Percentiles rank a stretch among this genome's conserved stretches.
Conservation (phyloP, 2,113 vertebrate genomes). For the Xenopus borealis region DNA sequence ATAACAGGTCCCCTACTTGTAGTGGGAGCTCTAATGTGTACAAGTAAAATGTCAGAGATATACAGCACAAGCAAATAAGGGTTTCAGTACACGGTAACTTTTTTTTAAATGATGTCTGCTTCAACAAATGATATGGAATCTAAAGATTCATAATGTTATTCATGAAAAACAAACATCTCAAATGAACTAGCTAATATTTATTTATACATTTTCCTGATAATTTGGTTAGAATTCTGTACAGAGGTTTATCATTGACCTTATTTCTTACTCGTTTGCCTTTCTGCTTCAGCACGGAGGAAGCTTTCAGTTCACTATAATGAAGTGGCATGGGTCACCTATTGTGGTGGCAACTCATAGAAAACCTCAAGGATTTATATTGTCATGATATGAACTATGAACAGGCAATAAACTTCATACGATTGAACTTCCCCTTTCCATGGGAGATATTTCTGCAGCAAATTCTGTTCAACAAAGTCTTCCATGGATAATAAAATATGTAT, state of each 20-base stretch:
- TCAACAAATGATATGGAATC: conserved; percentile 6
- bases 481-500: not conserved
- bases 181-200: conserved; percentile 24
- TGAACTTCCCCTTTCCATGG: not conserved
- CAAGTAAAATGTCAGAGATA: too few species aligned
- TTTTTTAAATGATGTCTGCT: not conserved
- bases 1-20: too few species aligned
- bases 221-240: conserved; percentile 29
- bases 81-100: too few species aligned
- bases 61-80: too few species aligned
- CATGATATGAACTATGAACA: not conserved
- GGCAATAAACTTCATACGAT: not conserved
- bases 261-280: conserved; percentile 13
- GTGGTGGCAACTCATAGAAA: not conserved
- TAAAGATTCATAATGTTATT: conserved; percentile 26
- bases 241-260: conserved; percentile 24
- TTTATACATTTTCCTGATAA: conserved; percentile 33
- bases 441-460: not conserved
- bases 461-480: not conserved
- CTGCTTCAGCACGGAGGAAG: conserved; percentile 17
- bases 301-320: conserved; percentile 24
- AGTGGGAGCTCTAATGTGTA: too few species aligned
- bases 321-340: conserved; percentile 25
- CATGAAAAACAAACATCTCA: conserved; percentile 26
- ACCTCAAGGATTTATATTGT: conserved; percentile 3